Conservation (phyloP, 2,113 vertebrate species). For the Ia io region DNA sequence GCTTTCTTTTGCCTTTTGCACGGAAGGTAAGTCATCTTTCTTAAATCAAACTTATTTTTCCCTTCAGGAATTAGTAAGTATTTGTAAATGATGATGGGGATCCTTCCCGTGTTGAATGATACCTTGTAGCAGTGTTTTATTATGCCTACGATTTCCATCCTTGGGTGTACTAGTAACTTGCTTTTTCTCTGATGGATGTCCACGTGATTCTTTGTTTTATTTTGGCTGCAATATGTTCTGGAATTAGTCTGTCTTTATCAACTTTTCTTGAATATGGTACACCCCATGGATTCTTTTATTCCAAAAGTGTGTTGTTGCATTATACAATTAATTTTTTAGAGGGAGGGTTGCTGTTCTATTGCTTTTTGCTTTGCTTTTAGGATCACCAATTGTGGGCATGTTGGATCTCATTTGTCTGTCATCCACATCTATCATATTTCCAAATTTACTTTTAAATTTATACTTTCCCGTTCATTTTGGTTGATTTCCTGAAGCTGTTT, state of each 20-base stretch:
- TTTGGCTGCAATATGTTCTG: not conserved
- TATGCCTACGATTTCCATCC: not conserved
- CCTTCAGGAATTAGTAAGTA: not conserved
- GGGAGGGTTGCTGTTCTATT: not conserved
- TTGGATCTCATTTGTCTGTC: not conserved
- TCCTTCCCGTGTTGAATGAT: not conserved
- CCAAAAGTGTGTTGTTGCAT: not conserved
- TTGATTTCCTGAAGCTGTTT: not conserved
- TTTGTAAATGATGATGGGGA: not conserved
- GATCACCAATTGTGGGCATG: not conserved
- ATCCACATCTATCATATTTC: not conserved
- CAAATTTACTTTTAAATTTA: not conserved
- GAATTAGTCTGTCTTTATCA: not conserved
- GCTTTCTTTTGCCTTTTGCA: not conserved
- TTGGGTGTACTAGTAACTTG: not conserved
- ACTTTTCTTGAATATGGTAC: not conserved
- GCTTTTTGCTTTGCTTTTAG: not conserved
- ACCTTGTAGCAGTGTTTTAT: not conserved
- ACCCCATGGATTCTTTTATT: not conserved
- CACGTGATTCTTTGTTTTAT: not conserved
- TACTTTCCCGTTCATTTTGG: not conserved
- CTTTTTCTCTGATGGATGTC: not conserved
- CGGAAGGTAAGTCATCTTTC: not conserved
- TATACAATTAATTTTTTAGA: not conserved
- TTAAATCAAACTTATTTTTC: not conserved